Conservation (phyloP, 1,140 invertebrate genomes). For the Drosophila tristis region DNA sequence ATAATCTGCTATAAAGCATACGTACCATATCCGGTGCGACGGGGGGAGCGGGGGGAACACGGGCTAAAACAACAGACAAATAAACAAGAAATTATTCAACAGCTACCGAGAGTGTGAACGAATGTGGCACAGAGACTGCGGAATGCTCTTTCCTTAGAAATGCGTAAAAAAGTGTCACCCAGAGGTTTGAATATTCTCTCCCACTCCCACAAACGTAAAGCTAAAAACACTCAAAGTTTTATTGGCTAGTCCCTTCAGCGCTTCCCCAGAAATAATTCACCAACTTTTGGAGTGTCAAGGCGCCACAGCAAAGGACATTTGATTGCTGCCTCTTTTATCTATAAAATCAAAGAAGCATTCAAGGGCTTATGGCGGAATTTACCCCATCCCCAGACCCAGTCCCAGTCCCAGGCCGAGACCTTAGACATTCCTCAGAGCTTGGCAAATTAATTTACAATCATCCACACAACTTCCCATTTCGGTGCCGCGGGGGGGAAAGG, state of each 20-base stretch:
- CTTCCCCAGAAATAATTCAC: too few species aligned
- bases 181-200: conserved; percentile 20
- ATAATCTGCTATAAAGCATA: conserved; percentile 35
- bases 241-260: too few species aligned
- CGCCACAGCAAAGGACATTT: too few species aligned
- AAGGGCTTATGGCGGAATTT: too few species aligned
- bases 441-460: conserved; percentile 23
- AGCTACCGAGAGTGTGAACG: neutral
- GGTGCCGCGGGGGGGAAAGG: neutral
- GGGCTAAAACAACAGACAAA: conserved; percentile 31
- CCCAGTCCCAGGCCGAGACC: too few species aligned
- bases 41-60: conserved; percentile 20
- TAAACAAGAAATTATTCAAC: conserved; percentile 45
- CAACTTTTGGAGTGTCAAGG: too few species aligned
- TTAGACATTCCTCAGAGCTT: neutral
- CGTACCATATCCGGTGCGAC: conserved; percentile 26
- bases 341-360: too few species aligned
- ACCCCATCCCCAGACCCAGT: too few species aligned
- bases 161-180: neutral
- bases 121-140: conserved; percentile 6
- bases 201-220: neutral
- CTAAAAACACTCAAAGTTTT: too few species aligned
- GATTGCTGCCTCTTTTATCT: too few species aligned
- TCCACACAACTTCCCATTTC: neutral
- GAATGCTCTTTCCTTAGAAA: conserved; percentile 9